Conservation (phyloP, 2,888 invertebrate species). For the Lepidocyrtinus sp. region DNA sequence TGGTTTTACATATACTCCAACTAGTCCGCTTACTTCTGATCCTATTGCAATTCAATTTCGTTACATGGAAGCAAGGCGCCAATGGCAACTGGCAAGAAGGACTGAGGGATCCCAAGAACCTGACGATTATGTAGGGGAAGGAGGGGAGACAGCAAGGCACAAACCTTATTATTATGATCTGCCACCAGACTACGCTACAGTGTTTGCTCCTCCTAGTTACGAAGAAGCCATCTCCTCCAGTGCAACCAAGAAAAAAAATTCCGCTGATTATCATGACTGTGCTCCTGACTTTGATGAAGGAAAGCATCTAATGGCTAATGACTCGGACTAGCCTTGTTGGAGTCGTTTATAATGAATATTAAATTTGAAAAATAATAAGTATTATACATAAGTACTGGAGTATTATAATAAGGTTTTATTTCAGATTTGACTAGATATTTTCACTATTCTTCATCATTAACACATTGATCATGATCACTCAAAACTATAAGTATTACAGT, state of each 20-base stretch:
- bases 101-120: background rate
- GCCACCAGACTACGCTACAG: conserved; percentile 50
- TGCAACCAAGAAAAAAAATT: background rate
- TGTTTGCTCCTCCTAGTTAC: conserved; percentile 52
- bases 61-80: conserved; percentile 20
- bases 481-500: no score
- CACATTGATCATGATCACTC: no score
- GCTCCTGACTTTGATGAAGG: background rate
- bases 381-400: no score
- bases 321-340: no score
- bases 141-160: conserved; percentile 48
- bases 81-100: conserved; percentile 17
- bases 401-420: no score
- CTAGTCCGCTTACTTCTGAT: background rate
- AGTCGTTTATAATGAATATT: no score
- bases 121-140: conserved; percentile 54
- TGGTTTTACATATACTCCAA: background rate
- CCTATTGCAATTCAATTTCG: conserved; percentile 35
- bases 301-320: background rate
- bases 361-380: no score
- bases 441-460: no score
- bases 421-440: no score
- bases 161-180: conserved; percentile 40
- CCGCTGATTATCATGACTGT: background rate
- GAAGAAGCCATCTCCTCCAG: conserved; percentile 39